Evolutionary conservation across 2,113 vertebrate genomes (phyloP), one percentile per base, ranked within the genome.

Genomic region (Mus spicilegus): DNA sequence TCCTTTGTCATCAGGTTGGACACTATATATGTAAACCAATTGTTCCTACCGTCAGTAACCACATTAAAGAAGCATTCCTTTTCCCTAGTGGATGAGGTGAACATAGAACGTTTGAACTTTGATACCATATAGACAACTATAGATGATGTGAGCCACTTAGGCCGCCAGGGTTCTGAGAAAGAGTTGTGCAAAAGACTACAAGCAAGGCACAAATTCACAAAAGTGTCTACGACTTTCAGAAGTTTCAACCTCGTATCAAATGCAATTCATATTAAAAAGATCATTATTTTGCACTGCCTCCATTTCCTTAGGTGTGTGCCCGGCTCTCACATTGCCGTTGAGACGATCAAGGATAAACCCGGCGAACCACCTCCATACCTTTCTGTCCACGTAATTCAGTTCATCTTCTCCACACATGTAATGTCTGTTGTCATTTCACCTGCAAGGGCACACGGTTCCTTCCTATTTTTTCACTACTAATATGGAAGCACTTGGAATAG

Each of bases 81-180:
- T 95, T 90, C 36, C 56, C 14, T 81, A 72, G 24, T 85, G 36
- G 30, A 88, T 82, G 13, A 88, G 14, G 84, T 72, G 82, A 96
- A 30, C 63, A 87, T 85, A 78, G 70, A 94, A 95, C 91, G 42
- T 87, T 94, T 89, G 86, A 76, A 87, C n/a, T 95, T 42, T 78
- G 19, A 13, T 84, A 54, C 49, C 81, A 26, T 89, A 46, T 80
- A 89, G 72, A 95, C 90, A 65, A 65, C 33, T 85, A 91, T 22
- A 93, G 13, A 12, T 80, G 54, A 58, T 72, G 19, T 84, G 93
- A 94, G n/a, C 39, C 46, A 54, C 24, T 67, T 95, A 69, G 82
- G 88, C 51, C 88, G 61, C 61, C 61, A 93, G 51, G 94, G 20
- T 69, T 93, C 69, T 80, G 82, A 87, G 92, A 82, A n/a, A 80